phyloP scores from a whole-genome alignment of 2,888 invertebrate species.

The Subacronicta megacephala region DNA sequence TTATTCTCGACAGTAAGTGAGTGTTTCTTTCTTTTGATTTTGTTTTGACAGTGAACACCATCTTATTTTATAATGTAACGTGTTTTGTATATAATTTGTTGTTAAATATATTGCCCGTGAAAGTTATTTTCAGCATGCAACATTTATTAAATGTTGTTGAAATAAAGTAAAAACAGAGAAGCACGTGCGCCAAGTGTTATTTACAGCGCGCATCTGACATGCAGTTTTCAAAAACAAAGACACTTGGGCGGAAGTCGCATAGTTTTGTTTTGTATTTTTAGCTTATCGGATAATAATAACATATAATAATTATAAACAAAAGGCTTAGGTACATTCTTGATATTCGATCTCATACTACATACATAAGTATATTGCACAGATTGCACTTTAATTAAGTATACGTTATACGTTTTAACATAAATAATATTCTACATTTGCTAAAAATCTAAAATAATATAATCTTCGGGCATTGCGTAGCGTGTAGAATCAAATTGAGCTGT shows the following conservation, averaged over 20 bases:
- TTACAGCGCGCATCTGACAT: slow-evolving; percentile 77
- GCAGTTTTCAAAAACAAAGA: slow-evolving; percentile 63
- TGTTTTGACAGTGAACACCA: slow-evolving; percentile 21
- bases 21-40: slow-evolving; percentile 26
- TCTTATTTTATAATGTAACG: slow-evolving; percentile 10
- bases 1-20: slow-evolving; percentile 37
- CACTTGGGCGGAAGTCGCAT: slow-evolving; percentile 4
- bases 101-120: slow-evolving; percentile 11
- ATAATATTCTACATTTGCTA: no score
- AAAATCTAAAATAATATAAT: no score
- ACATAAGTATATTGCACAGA: no score
- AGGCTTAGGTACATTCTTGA: neutral
- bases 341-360: neutral
- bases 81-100: slow-evolving; percentile 9
- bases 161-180: slow-evolving; percentile 33
- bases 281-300: slow-evolving; percentile 1
- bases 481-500: slow-evolving; percentile 9
- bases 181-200: slow-evolving; percentile 68
- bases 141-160: slow-evolving; percentile 27
- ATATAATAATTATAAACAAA: slow-evolving; percentile 8
- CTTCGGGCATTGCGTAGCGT: neutral
- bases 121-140: slow-evolving; percentile 8
- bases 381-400: no score
- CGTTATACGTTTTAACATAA: no score
- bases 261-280: slow-evolving; percentile 12